A percentile compares a stretch with the other conserved stretches of the same genome.
Conservation (phyloP, 2,888 invertebrate genomes). For the Stenchaetothrips biformis region DNA sequence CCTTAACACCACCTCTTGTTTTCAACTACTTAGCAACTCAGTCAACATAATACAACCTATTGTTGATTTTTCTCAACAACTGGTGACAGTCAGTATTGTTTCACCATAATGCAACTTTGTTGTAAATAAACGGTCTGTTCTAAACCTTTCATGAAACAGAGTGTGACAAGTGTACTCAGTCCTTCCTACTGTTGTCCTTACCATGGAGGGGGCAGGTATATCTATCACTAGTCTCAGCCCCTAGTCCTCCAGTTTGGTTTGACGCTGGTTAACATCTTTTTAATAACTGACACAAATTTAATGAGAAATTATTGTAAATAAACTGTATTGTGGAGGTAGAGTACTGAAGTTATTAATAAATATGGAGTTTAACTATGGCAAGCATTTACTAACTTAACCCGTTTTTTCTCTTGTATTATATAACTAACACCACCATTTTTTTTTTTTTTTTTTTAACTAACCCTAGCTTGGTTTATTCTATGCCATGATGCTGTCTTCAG, state of each 20-base stretch:
- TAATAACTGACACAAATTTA: neutral
- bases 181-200: neutral
- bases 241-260: neutral
- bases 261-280: neutral
- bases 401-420: neutral
- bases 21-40: no score
- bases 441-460: no score
- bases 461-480: no score
- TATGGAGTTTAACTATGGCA: conserved; percentile 5
- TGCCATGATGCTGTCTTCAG: no score
- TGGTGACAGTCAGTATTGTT: no score
- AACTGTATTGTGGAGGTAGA: conserved; percentile 19
- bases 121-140: no score
- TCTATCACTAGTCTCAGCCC: neutral
- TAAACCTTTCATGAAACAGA: no score
- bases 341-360: conserved; percentile 25
- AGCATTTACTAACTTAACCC: conserved; percentile 6
- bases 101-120: no score
- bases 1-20: no score
- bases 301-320: conserved; percentile 18
- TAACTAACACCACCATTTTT: neutral
- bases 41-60: no score
- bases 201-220: neutral
- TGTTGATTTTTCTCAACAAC: no score
- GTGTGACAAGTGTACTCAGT: no score